Evolutionary conservation across 2,113 vertebrate species (phyloP).

Genomic region (Sinocyclocheilus rhinocerous): DNA sequence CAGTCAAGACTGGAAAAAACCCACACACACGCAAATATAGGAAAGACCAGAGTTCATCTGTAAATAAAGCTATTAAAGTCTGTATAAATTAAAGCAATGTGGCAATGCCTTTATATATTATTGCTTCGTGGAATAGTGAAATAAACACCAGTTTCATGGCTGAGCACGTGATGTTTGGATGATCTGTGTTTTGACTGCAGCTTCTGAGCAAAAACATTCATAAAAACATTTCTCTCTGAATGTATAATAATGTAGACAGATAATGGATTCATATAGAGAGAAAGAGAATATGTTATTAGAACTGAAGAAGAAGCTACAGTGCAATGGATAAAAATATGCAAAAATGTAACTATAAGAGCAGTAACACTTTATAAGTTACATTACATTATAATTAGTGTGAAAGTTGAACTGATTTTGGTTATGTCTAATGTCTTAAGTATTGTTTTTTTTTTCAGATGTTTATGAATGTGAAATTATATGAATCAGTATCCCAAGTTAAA

Average conservation of each 20-base stretch:
- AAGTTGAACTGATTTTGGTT: no score
- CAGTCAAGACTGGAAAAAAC: slow-evolving; percentile 81
- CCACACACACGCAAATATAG: slow-evolving; percentile 58
- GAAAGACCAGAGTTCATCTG: slow-evolving; percentile 80
- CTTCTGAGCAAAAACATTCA: not conserved
- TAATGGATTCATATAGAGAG: not conserved
- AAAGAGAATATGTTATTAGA: not conserved
- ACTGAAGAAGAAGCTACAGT: no score
- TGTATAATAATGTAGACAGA: not conserved
- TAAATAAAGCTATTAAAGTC: slow-evolving; percentile 99
- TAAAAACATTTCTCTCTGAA: not conserved
- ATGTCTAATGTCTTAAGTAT: no score
- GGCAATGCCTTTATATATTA: slow-evolving; percentile 88
- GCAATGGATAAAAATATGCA: no score
- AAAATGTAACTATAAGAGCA: no score
- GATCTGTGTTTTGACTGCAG: not conserved
- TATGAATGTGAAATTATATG: not conserved
- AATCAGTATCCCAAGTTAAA: not conserved
- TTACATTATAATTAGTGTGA: no score
- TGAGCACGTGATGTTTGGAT: slow-evolving; percentile 20
- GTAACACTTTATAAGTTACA: no score
- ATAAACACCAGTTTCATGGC: slow-evolving; percentile 51
- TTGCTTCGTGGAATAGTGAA: slow-evolving; percentile 67
- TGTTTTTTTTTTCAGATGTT: no score
- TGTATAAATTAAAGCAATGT: slow-evolving; percentile 95